Evolutionary conservation across 1,140 invertebrate genomes (phyloP).

Genomic region (Microplitis mediator): DNA sequence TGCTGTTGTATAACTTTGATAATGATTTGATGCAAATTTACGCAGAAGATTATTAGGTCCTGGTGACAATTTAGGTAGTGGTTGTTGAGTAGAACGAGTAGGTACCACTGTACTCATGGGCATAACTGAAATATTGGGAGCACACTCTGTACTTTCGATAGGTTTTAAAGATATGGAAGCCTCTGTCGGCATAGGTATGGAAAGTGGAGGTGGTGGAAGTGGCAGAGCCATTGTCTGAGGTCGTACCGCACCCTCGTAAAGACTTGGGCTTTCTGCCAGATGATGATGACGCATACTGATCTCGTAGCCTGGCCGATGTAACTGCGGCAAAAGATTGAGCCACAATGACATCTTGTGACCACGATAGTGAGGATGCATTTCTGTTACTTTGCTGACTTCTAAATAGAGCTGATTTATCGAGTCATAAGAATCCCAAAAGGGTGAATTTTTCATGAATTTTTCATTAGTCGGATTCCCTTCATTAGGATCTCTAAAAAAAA

Average conservation of each 20-base stretch:
- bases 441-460: constrained; percentile 51
- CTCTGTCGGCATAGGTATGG: constrained; percentile 58
- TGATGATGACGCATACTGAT: constrained; percentile 81
- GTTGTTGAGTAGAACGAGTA: constrained; percentile 40
- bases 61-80: constrained; percentile 46
- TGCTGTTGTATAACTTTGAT: constrained; percentile 87
- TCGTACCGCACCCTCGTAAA: constrained; percentile 75
- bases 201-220: constrained; percentile 58
- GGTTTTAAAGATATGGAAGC: constrained; percentile 49
- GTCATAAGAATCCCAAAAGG: constrained; percentile 89
- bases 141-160: constrained; percentile 55
- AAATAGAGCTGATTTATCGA: constrained; percentile 87
- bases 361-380: constrained; percentile 82
- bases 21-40: constrained; percentile 78
- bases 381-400: constrained; percentile 74
- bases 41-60: constrained; percentile 71
- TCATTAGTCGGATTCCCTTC: constrained; percentile 48
- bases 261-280: constrained; percentile 71
- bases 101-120: constrained; percentile 51
- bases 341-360: constrained; percentile 92
- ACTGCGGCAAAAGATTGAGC: constrained; percentile 87
- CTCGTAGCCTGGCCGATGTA: constrained; percentile 79
- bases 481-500: constrained; percentile 72
- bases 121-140: constrained; percentile 56
- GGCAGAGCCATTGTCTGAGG: constrained; percentile 72